Percentiles rank a stretch among this genome's conserved stretches.
These are phyloP conservation scores for Zaprionus vittiger DNA, from an alignment of 1,140 invertebrate species.

Conservation along the genomic window DNA sequence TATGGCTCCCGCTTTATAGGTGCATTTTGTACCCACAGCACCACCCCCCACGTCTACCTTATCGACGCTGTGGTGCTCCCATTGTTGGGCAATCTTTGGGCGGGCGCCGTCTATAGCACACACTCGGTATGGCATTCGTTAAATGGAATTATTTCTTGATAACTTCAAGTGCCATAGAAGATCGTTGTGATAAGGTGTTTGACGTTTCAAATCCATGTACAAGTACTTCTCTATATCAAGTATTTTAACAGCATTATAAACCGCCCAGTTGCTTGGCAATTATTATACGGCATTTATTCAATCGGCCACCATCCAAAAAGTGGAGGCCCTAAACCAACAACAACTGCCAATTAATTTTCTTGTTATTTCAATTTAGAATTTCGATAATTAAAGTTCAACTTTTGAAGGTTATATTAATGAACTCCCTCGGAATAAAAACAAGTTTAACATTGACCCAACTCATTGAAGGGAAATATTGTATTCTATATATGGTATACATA, in stretches of 20 bases:
- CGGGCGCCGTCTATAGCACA: conserved; percentile 42
- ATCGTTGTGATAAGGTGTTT: conserved; percentile 51
- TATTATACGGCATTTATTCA: conserved; percentile 2
- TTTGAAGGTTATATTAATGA: conserved; percentile 57
- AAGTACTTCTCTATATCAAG: conserved; percentile 48
- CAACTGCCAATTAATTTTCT: conserved; percentile 17
- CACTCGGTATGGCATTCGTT: conserved; percentile 52
- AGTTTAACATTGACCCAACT: conserved; percentile 54
- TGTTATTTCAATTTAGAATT: conserved; percentile 27
- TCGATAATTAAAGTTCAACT: conserved; percentile 29
- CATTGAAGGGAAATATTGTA: not conserved
- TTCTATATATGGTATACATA: not conserved
- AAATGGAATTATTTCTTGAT: conserved; percentile 61
- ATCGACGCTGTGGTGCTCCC: not conserved
- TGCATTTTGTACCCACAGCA: not conserved
- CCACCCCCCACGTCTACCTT: not conserved
- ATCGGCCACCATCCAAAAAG: conserved; percentile 2
- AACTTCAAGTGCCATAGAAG: conserved; percentile 59
- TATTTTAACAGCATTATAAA: conserved; percentile 24
- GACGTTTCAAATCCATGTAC: conserved; percentile 18
- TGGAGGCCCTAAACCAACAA: conserved; percentile 9
- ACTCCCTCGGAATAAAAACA: conserved; percentile 14
- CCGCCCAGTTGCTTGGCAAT: conserved; percentile 34
- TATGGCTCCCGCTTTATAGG: conserved; percentile 22
- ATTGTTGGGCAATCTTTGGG: conserved; percentile 12